Evolutionary conservation across 2,797 vertebrate genomes (phyloP).

Genomic region (Muraenolepis orangiensis): DNA sequence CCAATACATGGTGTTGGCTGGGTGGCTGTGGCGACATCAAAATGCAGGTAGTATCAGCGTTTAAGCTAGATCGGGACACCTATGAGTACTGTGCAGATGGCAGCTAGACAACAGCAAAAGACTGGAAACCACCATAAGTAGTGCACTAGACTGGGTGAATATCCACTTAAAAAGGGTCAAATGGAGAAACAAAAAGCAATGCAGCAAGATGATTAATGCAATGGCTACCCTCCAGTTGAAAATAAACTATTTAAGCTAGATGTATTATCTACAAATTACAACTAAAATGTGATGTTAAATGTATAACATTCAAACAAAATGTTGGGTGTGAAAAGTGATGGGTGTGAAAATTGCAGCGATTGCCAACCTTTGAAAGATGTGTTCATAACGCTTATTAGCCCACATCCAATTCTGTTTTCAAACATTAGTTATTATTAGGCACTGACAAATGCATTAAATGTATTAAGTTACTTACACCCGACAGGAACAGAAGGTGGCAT

Average conservation of each 20-base stretch:
- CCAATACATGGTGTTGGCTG: constrained; percentile 9
- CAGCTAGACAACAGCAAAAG: constrained; percentile 38
- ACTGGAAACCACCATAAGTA: constrained; percentile 30
- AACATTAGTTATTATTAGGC: neutral
- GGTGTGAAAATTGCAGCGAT: neutral
- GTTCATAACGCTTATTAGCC: neutral
- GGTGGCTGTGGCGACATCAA: constrained; percentile 34
- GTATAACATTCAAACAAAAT: neutral
- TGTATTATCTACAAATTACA: neutral
- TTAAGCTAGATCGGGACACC: constrained; percentile 43
- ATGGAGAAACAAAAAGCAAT: neutral
- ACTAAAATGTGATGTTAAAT: neutral
- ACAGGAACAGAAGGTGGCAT: neutral
- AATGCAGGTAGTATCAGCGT: constrained; percentile 45
- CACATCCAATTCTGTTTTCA: neutral
- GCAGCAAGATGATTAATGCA: neutral
- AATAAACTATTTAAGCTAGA: neutral
- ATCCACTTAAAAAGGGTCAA: constrained; percentile 40
- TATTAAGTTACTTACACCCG: neutral
- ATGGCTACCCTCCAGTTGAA: neutral
- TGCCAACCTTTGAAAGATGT: neutral
- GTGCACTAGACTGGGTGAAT: constrained; percentile 45
- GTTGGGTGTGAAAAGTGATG: neutral
- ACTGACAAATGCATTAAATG: neutral
- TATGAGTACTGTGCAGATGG: constrained; percentile 49